Conservation (phyloP, 2,888 invertebrate genomes). For the Orthonevra nobilis region DNA sequence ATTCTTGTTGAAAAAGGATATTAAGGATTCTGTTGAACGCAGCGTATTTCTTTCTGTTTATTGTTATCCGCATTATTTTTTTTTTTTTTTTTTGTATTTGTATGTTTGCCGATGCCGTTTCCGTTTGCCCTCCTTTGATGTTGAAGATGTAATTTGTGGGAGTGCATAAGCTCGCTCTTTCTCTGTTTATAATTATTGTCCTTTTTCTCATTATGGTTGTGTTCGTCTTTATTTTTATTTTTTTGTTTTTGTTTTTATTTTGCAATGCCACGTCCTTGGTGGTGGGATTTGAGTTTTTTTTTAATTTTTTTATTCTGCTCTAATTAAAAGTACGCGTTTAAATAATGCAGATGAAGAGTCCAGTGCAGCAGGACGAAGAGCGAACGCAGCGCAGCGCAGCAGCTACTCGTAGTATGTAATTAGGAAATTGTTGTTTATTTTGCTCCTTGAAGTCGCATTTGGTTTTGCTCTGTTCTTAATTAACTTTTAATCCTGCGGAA, state of each 20-base stretch:
- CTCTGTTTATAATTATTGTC: conserved; percentile 65
- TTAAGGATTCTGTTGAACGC: conserved; percentile 53
- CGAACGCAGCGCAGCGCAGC: conserved; percentile 43
- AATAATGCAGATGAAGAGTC: conserved; percentile 57
- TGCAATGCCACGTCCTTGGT: neutral
- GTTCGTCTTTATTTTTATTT: conserved; percentile 29
- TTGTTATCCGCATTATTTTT: conserved; percentile 57
- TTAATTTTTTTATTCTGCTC: conserved; percentile 36
- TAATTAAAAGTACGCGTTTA: conserved; percentile 70
- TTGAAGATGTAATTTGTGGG: conserved; percentile 69
- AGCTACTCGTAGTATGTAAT: conserved; percentile 68
- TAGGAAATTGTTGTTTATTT: conserved; percentile 67
- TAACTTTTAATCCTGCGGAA: conserved; percentile 68
- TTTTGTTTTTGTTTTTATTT: neutral
- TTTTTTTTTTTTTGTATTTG: neutral
- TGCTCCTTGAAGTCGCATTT: conserved; percentile 21
- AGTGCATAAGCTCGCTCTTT: conserved; percentile 65
- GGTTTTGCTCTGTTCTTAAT: conserved; percentile 49
- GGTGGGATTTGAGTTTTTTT: no score
- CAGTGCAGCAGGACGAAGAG: conserved; percentile 21
- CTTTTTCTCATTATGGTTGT: conserved; percentile 65
- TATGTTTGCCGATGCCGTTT: conserved; percentile 58
- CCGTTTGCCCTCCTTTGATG: conserved; percentile 70
- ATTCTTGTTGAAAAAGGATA: conserved; percentile 52
- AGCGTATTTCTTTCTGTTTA: conserved; percentile 61